A percentile compares a stretch with the other conserved stretches of the same genome.
phyloP scores from a whole-genome alignment of 2,797 vertebrate genomes.

The Dromococcyx pavoninus region DNA sequence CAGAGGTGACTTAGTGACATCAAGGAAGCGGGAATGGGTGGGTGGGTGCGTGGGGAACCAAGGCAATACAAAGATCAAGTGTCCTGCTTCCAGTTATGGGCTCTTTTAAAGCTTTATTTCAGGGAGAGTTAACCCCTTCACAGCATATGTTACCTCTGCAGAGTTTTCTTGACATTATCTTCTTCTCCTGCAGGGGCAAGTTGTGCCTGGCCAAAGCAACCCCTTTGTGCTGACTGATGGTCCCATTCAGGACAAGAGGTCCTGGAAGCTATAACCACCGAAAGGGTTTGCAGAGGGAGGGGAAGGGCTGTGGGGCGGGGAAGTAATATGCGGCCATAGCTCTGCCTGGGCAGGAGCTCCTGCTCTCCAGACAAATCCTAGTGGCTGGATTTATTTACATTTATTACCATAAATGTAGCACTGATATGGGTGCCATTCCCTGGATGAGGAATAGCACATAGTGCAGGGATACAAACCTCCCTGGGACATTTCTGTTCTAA shows the following conservation, averaged over 20 bases:
- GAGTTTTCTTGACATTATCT: rapidly evolving
- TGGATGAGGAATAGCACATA: not conserved
- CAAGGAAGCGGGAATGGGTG: not conserved
- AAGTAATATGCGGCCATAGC: rapidly evolving
- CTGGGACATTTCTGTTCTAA: not conserved
- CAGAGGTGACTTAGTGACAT: constrained; percentile 29
- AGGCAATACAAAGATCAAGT: not conserved
- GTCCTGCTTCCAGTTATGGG: not conserved
- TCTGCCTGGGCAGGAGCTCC: not conserved
- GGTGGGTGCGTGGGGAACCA: not conserved
- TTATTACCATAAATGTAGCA: not conserved
- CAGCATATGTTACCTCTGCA: rapidly evolving
- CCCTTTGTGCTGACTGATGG: not conserved
- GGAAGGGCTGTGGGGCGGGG: not conserved
- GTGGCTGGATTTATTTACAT: not conserved
- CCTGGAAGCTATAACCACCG: rapidly evolving
- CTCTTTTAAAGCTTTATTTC: not conserved
- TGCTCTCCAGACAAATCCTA: not conserved
- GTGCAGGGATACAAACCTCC: not conserved
- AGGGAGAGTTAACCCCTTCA: not conserved
- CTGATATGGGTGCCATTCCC: not conserved
- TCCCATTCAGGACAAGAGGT: not conserved
- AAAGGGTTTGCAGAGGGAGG: not conserved
- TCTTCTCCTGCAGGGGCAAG: rapidly evolving
- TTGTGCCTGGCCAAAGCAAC: not conserved